Evolutionary conservation across 2,888 invertebrate species (phyloP), one percentile per base, ranked within the genome.

Genomic region (Graphium colonna): DNA sequence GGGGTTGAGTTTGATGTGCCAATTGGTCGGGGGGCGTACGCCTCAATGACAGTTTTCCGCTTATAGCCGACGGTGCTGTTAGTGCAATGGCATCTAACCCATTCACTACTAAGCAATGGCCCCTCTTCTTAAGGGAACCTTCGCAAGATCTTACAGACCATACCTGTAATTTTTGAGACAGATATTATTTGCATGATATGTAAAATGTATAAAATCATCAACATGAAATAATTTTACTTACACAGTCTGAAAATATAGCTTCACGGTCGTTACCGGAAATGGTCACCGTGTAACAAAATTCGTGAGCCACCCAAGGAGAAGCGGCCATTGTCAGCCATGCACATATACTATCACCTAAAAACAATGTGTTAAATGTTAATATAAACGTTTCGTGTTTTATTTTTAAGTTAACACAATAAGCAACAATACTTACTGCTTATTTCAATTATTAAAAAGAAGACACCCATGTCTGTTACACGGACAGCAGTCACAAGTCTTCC

Each of bases 131-230:
- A 13, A 89, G 68, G n/a, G 81, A 72, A 0, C 88, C 88, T 63
- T 88, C 88, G 60, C 88, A 89, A 4, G 85, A 78, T 62, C 83
- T 71, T 28, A 87, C 87, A 1, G 88, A 86, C 82, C 82, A 85
- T 10, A 85, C 87, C 88, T 89, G 66, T 15, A 46, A 60, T 21
- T 21, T 21, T 21, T 5, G 21, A 21, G 5, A 21, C 21, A 21
- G 21, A 21, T 5, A 21, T 21, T 21, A 21, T 2, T 21, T 21
- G 5, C 21, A 21, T 21, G 21, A 21, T 3, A 21, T 21, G 21
- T 45, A 38, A 55, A 44, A 43, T 47, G 13, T 13, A n/a, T 8
- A 62, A 55, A 38, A 33, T n/a, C 38, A 21, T 21, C 15, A 40
- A 26, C 18, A 36, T 12, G 1, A 10, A n/a, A 13, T 38, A 39